Percentiles rank a stretch among this genome's conserved stretches.
Evolutionary conservation across 2,797 vertebrate species (phyloP).

Genomic region (Aphelocoma californica): DNA sequence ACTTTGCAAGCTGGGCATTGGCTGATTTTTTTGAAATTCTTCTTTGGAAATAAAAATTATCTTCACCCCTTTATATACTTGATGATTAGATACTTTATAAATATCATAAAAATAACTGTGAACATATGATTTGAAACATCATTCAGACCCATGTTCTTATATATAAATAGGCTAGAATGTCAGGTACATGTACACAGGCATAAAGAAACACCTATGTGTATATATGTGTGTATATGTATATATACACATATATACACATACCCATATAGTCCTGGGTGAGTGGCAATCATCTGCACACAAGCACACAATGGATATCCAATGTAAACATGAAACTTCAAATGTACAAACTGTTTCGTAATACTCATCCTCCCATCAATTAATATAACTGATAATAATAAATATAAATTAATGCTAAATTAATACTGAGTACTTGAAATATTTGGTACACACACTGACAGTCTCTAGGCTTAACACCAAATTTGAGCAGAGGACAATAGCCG

Average conservation of each 20-base stretch:
- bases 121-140: not conserved
- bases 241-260: no score
- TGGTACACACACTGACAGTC: not conserved
- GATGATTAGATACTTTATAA: not conserved
- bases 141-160: not conserved
- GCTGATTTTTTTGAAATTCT: not conserved
- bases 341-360: not conserved
- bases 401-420: not conserved
- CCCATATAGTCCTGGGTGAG: rapidly evolving
- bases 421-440: not conserved
- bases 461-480: not conserved
- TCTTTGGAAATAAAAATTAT: not conserved
- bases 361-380: not conserved
- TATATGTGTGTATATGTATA: not conserved
- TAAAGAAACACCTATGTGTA: not conserved
- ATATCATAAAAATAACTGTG: not conserved
- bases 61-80: not conserved
- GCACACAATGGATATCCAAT: not conserved
- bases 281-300: not conserved
- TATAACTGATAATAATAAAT: not conserved
- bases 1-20: rapidly evolving
- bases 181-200: not conserved
- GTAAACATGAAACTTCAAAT: not conserved
- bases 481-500: not conserved
- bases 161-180: not conserved